Evolutionary conservation across 2,113 vertebrate genomes (phyloP).

Genomic region (Boulengeromyrus knoepffleri): DNA sequence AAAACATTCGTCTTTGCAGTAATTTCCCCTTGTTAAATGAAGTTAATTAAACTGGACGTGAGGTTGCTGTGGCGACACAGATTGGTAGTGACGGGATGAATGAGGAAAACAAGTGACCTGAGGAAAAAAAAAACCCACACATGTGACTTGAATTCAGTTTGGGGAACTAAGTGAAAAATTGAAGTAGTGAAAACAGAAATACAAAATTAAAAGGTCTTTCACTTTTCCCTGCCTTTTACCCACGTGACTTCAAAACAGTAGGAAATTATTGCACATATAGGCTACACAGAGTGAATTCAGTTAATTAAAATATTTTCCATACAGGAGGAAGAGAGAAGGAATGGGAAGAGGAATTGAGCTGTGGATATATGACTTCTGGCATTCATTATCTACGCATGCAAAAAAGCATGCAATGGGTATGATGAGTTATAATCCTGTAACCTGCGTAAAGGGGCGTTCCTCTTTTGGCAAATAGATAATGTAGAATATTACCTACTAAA

Average conservation of each 20-base stretch:
- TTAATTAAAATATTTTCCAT: background rate
- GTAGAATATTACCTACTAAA: background rate
- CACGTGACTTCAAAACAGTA: background rate
- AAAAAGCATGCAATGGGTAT: background rate
- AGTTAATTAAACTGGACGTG: constrained; percentile 5
- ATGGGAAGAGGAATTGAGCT: background rate
- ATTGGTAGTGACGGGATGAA: background rate
- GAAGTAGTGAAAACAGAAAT: background rate
- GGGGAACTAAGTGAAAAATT: background rate
- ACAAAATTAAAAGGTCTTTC: background rate
- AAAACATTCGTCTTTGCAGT: background rate
- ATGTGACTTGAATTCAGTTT: constrained; percentile 1
- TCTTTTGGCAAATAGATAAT: background rate
- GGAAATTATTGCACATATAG: background rate
- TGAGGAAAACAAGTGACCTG: constrained; percentile 16
- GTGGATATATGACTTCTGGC: background rate
- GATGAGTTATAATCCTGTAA: background rate
- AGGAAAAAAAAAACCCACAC: background rate
- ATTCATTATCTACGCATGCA: background rate
- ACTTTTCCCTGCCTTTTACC: background rate
- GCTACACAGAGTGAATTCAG: background rate
- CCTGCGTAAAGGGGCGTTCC: background rate
- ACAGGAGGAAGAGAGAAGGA: background rate
- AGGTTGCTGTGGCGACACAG: background rate
- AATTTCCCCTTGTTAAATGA: background rate